phyloP scores from a whole-genome alignment of 2,797 vertebrate species.

The Diplodus sargus region DNA sequence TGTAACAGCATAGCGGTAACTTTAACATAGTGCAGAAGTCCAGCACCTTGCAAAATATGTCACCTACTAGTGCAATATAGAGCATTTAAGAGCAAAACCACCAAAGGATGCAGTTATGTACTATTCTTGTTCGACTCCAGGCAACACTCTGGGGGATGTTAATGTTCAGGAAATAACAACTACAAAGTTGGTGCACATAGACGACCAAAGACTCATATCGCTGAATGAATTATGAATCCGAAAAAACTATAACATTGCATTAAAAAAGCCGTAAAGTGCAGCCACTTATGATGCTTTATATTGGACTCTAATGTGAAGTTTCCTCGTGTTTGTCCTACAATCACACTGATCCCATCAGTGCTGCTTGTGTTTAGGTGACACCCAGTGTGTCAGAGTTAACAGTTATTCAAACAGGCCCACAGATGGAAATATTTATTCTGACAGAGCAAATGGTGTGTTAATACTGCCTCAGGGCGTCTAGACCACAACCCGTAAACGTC shows the following conservation, averaged over 20 bases:
- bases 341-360: conserved; percentile 29
- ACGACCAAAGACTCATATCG: background rate
- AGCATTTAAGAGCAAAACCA: background rate
- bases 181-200: background rate
- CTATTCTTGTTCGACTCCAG: background rate
- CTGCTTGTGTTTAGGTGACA: conserved; percentile 65
- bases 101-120: background rate
- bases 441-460: conserved; percentile 58
- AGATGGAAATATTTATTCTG: conserved; percentile 66
- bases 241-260: background rate
- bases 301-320: background rate
- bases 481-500: conserved; percentile 51
- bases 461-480: conserved; percentile 47
- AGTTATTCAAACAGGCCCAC: conserved; percentile 27
- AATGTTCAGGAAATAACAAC: background rate
- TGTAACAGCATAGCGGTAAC: background rate
- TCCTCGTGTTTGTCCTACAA: conserved; percentile 23
- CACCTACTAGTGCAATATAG: background rate
- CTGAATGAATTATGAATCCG: background rate
- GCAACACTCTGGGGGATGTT: background rate
- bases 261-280: background rate
- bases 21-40: background rate
- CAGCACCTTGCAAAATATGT: background rate
- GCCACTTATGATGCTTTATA: background rate
- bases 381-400: conserved; percentile 52